These are phyloP conservation scores for Mythimna vitellina DNA, from an alignment of 2,888 invertebrate genomes.

Conservation along the genomic window DNA sequence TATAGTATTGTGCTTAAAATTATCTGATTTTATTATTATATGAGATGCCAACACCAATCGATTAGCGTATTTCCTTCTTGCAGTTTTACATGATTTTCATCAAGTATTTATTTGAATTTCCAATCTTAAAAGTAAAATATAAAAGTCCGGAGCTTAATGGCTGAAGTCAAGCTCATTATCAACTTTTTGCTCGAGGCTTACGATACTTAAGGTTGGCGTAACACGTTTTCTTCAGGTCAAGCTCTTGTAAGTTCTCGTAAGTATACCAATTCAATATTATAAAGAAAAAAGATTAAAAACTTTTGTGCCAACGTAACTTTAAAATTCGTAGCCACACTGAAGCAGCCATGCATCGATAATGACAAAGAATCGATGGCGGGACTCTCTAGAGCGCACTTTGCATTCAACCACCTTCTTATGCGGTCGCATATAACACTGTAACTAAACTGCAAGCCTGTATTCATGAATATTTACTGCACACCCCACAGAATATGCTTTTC, in stretches of 20 bases:
- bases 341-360: conserved; percentile 68
- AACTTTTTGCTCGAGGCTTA: not conserved
- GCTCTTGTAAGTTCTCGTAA: not conserved
- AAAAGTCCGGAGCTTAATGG: not conserved
- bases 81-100: too few species aligned
- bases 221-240: conserved; percentile 2
- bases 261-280: not conserved
- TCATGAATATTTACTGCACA: conserved; percentile 76
- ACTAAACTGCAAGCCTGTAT: conserved; percentile 67
- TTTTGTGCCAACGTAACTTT: conserved; percentile 20
- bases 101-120: too few species aligned
- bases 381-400: conserved; percentile 70
- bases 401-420: conserved; percentile 74
- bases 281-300: not conserved
- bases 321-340: conserved; percentile 39
- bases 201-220: not conserved
- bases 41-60: not conserved
- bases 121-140: too few species aligned
- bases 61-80: not conserved
- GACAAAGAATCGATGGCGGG: conserved; percentile 64
- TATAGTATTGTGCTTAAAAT: too few species aligned
- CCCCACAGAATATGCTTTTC: conserved; percentile 68
- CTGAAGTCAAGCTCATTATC: not conserved
- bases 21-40: not conserved
- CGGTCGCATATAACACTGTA: conserved; percentile 71